A percentile compares a stretch with the other conserved stretches of the same genome.
phyloP scores from a whole-genome alignment of 2,888 invertebrate species.

The Sussaba pulchella region DNA sequence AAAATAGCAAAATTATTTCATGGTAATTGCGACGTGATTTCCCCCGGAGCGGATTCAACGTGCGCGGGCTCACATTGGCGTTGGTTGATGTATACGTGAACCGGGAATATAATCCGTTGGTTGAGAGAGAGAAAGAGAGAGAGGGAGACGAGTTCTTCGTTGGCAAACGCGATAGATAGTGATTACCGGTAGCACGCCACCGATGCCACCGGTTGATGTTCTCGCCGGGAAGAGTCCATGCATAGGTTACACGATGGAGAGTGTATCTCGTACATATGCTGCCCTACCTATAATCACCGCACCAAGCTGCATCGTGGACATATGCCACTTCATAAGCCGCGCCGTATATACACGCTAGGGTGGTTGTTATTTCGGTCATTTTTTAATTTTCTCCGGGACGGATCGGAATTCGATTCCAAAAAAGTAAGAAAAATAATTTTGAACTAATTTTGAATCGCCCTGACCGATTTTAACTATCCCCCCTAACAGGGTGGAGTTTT shows the following conservation, averaged over 20 bases:
- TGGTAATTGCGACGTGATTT: conserved; percentile 44
- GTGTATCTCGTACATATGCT: conserved; percentile 8
- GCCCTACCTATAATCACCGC: conserved; percentile 52
- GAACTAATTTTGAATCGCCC: no score
- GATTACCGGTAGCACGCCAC: conserved; percentile 64
- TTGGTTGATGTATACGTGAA: conserved; percentile 26
- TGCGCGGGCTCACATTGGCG: background rate
- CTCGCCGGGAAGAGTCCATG: conserved; percentile 16
- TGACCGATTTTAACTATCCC: no score
- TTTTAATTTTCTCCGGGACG: no score
- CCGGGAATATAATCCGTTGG: conserved; percentile 54
- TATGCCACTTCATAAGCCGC: conserved; percentile 54
- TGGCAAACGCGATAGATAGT: conserved; percentile 56
- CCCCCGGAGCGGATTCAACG: background rate
- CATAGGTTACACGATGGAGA: conserved; percentile 19
- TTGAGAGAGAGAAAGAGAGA: no score
- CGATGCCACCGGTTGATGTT: conserved; percentile 19
- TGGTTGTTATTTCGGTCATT: no score
- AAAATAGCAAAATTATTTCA: conserved; percentile 55
- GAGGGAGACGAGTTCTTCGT: conserved; percentile 46
- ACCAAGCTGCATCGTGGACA: conserved; percentile 44
- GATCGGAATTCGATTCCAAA: no score
- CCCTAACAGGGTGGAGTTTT: no score
- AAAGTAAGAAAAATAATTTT: no score
- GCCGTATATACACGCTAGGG: no score